Evolutionary conservation across 2,797 vertebrate genomes (phyloP), one percentile per base, ranked within the genome.

Genomic region (Gadopsis bispinosus): DNA sequence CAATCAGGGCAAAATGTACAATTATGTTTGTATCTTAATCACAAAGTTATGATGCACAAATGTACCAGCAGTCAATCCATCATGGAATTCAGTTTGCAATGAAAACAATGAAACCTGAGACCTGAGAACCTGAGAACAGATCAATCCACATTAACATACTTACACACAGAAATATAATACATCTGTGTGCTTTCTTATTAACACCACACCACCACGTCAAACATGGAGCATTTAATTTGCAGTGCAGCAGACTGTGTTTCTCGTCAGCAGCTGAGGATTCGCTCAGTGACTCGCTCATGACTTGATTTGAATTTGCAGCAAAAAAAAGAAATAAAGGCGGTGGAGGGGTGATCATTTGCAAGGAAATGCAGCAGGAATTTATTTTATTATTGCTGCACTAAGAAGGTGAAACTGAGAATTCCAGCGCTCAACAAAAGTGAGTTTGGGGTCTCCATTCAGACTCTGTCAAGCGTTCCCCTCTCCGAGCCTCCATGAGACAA

Each of bases 331-430:
- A 26, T 26, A 26, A 26, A 26, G 26, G 26, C 26, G 31, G 20
- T 0, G 14, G 11, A 29, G 3, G 10, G 9, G 33, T 33, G 11
- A 26, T 26, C 41, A 9, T 0, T 61, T 39, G 76, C 10, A 26
- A 35, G 43, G 59, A 81, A 68, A 53, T 74, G 54, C 70, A 79
- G 48, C 71, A 75, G 64, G 70, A 75, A 84, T 47, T 35, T 0
- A 1, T 56, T 80, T 73, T 55, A 39, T 29, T 17, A n/a, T 39
- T 41, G 48, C 67, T 17, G 13, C 75, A 69, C 58, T 35, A 10
- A 79, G 76, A 56, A 77, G 81, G 84, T 87, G 85, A 88, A 88
- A 87, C 87, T 82, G 69, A 80, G 74, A 51, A 61, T 84, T 87
- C 89, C 58, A 84, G 60, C 48, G 33, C 69, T 84, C 55, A 67